Evolutionary conservation across 2,113 vertebrate species (phyloP).

Genomic region (Picathartes gymnocephalus): DNA sequence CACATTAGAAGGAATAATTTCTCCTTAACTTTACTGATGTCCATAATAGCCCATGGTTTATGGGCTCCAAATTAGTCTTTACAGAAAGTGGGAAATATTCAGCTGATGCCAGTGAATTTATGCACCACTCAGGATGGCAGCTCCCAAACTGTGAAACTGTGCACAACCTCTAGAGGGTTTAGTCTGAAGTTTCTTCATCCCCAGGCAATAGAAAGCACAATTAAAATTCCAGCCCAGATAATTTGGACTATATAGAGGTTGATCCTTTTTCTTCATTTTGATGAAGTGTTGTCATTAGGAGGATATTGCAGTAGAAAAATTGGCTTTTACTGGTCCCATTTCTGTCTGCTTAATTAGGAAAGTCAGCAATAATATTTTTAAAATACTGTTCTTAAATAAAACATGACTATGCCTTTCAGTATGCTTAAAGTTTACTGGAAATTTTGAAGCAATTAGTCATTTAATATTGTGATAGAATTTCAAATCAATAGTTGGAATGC

Average conservation of each 20-base stretch:
- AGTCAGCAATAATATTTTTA: not conserved
- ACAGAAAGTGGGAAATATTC: not conserved
- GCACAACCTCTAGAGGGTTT: not conserved
- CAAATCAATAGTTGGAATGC: slow-evolving; percentile 12
- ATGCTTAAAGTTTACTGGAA: not conserved
- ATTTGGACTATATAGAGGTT: not conserved
- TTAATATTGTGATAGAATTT: slow-evolving; percentile 1
- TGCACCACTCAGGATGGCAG: not conserved
- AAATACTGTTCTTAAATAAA: not conserved
- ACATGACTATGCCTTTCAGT: not conserved
- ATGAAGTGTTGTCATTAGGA: not conserved
- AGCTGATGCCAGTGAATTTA: not conserved
- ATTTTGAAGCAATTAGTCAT: not conserved
- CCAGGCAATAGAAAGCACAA: not conserved
- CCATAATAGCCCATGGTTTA: not conserved
- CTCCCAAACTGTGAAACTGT: not conserved
- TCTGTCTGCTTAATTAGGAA: not conserved
- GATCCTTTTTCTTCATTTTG: not conserved
- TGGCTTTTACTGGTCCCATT: not conserved
- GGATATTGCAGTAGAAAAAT: not conserved
- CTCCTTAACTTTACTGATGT: not conserved
- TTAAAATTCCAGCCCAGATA: not conserved
- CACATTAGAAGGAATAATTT: not conserved
- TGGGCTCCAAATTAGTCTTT: not conserved
- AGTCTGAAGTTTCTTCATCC: not conserved